Evolutionary conservation across 2,113 vertebrate genomes (phyloP), one percentile per base, ranked within the genome.

Genomic region (Cochlearius cochlearius): DNA sequence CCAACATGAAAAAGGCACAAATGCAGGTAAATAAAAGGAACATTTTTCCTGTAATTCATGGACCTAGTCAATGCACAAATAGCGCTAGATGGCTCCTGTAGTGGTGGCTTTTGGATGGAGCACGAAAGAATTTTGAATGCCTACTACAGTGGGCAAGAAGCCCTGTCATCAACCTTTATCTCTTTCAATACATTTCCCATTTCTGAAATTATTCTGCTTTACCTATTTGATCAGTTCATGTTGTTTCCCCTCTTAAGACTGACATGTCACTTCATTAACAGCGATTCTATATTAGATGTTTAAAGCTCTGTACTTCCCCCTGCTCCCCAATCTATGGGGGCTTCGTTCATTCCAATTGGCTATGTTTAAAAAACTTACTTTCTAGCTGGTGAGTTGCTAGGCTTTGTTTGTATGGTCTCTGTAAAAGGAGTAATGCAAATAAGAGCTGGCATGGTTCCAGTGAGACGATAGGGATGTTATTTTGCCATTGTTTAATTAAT

Each of bases 1-100:
- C 99, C 96, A 99, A 99, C 96, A 98, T 99, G 98, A 99, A 99
- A 94, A 99, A 99, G 96, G 99, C 99, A 5, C 99, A 99, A 96
- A 99, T 99, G 99, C 99, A 99, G 99, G 99, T 99, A 97, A 91
- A 84, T 87, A 17, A 19, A 38, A 60, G 64, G 59, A 71, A 41
- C 1, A 2, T 27, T 43, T 32, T 59, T 66, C 26, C 22, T 83
- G 43, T 88, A 36, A 74, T 26, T 67, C 5, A 2, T 27, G 38
- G 29, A 5, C 34, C 15, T 21, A 5, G 29, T n/a, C 38, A n/a
- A 4, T 32, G 78, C 55, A 36, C 59, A 77, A 10, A 34, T 6
- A 67, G 60, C 47, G 19, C 43, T 11, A 11, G 20, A 7, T 58
- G 30, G 30, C 41, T 94, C 30, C 3, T 81, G 64, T 10, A 19